Conservation (phyloP, 2,888 invertebrate species). For the Stenoptilia bipunctidactyla region DNA sequence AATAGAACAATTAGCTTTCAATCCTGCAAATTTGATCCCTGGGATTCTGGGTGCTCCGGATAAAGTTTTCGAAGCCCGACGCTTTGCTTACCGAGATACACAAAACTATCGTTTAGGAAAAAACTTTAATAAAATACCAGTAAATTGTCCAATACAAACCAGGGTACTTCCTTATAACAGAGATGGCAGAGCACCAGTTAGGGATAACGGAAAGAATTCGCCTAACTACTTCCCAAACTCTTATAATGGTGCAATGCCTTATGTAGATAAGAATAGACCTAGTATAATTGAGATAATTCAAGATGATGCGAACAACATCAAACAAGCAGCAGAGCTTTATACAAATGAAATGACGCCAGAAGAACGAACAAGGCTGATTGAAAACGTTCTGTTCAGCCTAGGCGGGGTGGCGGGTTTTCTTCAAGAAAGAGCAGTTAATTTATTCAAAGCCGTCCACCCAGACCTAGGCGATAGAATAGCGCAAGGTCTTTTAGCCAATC, state of each 20-base stretch:
- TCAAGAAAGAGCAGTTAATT: constrained; percentile 74
- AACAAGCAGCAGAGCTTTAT: constrained; percentile 84
- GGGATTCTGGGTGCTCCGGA: constrained; percentile 91
- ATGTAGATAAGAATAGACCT: constrained; percentile 33
- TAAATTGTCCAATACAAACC: constrained; percentile 11
- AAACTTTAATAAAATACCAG: constrained; percentile 14
- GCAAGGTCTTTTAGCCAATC: constrained; percentile 14
- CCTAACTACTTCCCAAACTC: constrained; percentile 95
- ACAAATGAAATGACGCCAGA: constrained; percentile 78
- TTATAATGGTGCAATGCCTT: constrained; percentile 81
- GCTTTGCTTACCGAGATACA: constrained; percentile 59
- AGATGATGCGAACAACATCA: constrained; percentile 60
- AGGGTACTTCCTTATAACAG: constrained; percentile 13
- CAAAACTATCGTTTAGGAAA: constrained; percentile 15
- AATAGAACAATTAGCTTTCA: constrained; percentile 89
- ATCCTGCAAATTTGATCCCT: constrained; percentile 86
- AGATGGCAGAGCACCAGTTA: constrained; percentile 70
- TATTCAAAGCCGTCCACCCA: constrained; percentile 83
- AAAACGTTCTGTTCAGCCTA: constrained; percentile 82
- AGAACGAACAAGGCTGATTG: constrained; percentile 76
- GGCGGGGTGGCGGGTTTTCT: constrained; percentile 74
- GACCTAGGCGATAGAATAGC: constrained; percentile 76
- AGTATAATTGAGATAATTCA: background rate
- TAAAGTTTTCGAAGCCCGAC: constrained; percentile 84
- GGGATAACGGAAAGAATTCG: constrained; percentile 81